These are phyloP conservation scores for Coluber constrictor DNA, from an alignment of 2,797 vertebrate genomes.

Conservation along the genomic window DNA sequence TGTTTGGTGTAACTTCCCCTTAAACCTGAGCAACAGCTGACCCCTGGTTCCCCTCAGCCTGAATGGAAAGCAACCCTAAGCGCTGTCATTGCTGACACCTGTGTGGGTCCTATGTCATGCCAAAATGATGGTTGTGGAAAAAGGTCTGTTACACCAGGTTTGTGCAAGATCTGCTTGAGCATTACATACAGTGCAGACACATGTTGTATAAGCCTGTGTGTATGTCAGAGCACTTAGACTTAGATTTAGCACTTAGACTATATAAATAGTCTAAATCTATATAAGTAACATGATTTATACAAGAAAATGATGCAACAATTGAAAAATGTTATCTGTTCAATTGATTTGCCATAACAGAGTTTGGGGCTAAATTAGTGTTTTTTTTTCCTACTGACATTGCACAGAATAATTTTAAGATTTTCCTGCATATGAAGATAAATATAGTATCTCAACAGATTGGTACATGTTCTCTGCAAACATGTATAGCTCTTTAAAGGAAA, in stretches of 20 bases:
- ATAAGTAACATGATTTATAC: conserved; percentile 29
- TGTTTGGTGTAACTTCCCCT: not conserved
- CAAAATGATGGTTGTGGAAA: not conserved
- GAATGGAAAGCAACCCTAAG: not conserved
- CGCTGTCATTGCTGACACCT: not conserved
- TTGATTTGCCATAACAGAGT: conserved; percentile 5
- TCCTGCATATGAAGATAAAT: no score
- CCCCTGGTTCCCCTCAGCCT: not conserved
- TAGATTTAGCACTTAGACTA: not conserved
- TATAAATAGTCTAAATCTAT: not conserved
- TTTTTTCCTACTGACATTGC: not conserved
- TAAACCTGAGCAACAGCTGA: not conserved
- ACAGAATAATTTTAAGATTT: not conserved
- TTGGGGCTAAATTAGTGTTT: conserved; percentile 11
- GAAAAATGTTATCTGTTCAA: conserved; percentile 3
- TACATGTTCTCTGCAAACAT: not conserved
- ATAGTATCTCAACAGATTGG: not conserved
- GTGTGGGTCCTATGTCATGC: not conserved
- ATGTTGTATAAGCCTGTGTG: not conserved
- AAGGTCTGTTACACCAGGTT: not conserved
- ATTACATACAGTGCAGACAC: not conserved
- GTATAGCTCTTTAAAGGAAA: not conserved
- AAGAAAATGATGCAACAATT: conserved; percentile 34
- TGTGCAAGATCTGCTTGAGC: not conserved
- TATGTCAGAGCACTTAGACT: not conserved